Evolutionary conservation across 2,113 vertebrate genomes (phyloP), one percentile per base, ranked within the genome.

Genomic region (Rallus limicola): DNA sequence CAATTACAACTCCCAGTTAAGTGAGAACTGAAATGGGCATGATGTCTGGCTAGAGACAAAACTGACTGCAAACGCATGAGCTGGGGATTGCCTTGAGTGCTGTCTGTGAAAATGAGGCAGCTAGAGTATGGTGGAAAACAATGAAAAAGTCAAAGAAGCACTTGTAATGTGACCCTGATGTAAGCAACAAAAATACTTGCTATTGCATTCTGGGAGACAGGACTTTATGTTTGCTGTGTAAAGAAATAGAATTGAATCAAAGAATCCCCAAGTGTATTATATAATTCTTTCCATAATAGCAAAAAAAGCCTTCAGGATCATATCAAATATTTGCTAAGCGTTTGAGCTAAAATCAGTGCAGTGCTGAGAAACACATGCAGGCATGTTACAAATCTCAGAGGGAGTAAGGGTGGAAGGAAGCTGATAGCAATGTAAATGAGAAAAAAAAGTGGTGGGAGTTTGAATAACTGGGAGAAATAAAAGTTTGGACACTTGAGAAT

Each of bases 141-240:
- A 76, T 44, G 40, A 74, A 90, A 81, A 90, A 78, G 76, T 96
- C 72, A 84, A 86, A 96, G 82, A 81, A 94, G 58, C 86, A 84
- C 24, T 84, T 92, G 67, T 0, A 78, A 19, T 31, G 5, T 50
- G 75, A 82, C 71, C 63, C 46, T 86, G 62, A 78, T 84, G 70
- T 68, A 82, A 90, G 79, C 72, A 80, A 71, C 28, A 23, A 88
- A 89, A 94, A 48, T 81, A 48, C 31, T 81, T 90, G 72, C 34
- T 88, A 36, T 33, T 58, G 42, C 68, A 60, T 86, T 93, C 29
- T 56, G 48, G 72, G 69, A 88, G 56, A 75, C 34, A 48, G 64
- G 24, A 58, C 52, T 78, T 78, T 13, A 23, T 90, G 75, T 90
- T 88, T 1, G 0, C 52, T 78, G 24, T 53, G 56, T 75, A 71